Base-by-base conservation (phyloP, 2,888 invertebrate genomes). In the Synergus japonicus region DNA sequence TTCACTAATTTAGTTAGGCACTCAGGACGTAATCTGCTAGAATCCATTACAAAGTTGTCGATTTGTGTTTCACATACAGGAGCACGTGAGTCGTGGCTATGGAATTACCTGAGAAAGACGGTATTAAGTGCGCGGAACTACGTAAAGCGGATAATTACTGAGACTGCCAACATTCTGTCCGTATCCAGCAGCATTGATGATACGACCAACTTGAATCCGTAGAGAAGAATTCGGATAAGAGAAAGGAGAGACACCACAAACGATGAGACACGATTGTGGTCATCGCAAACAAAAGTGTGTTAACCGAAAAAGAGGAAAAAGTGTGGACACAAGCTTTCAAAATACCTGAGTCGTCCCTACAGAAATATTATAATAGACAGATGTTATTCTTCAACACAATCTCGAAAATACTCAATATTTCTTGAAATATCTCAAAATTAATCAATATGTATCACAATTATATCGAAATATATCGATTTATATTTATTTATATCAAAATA, bases 201-300 rank as follows among this genome's bases (percentile, higher is more conserved):
- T 22, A 22, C 73, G 73, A n/a, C 37, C 73, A 37, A 73, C n/a
- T 54, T 54, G 73, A 73, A 73, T 73, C 73, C 49, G 29, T 49
- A 4, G 37, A 73, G 29, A 54, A 73, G 73, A 73, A 73, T 73
- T 54, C 37, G 73, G 73, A 54, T 73, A 54, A 73, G 54, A 54
- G 73, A 73, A 73, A 73, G 73, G 73, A 73, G 29, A 73, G 73
- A 15, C 73, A 73, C 37, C 49, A 49, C 49, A 13, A 60, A 60
- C 10, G 60, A 60, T 22, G 73, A 37, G 49, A 73, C 54, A 49
- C 49, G 54, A 73, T 49, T 73, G 54, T 54, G 60, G 60, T 60
- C 54, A 37, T 54, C 37, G 37, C 54, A 37, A 73, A 73, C 54
- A 54, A 73, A 73, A 73, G 73, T 73, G 37, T 73, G 73, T 37